Percentiles rank a stretch among this genome's conserved stretches.
These are phyloP conservation scores for Subanguina moxae DNA, from an alignment of 1,140 invertebrate species.

Conservation along the genomic window DNA sequence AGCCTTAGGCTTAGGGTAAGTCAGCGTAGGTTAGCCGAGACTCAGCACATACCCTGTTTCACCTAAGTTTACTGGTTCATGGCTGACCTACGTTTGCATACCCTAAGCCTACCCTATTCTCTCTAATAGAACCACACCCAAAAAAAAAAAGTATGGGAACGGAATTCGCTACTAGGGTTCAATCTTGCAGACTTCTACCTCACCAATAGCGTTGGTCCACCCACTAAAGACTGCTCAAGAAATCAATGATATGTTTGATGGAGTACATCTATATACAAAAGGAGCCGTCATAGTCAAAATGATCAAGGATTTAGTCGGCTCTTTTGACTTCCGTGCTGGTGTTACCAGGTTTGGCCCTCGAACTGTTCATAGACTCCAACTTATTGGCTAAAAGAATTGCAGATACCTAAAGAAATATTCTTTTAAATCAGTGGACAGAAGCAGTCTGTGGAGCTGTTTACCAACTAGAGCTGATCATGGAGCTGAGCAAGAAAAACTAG, in stretches of 20 bases:
- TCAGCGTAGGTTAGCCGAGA: no score
- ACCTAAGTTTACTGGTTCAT: no score
- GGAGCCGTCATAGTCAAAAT: slow-evolving; percentile 48
- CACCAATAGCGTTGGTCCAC: slow-evolving; percentile 22
- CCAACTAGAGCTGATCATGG: slow-evolving; percentile 54
- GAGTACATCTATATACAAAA: slow-evolving; percentile 53
- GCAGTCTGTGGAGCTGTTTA: slow-evolving; percentile 43
- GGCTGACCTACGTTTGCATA: no score
- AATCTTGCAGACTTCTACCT: slow-evolving; percentile 27
- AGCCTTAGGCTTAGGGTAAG: no score
- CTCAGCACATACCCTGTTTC: no score
- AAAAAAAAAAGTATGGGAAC: no score
- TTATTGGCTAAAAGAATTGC: slow-evolving; percentile 11
- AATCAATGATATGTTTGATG: slow-evolving; percentile 49
- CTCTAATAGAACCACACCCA: no score
- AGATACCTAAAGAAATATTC: slow-evolving; percentile 50
- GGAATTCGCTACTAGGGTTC: no score
- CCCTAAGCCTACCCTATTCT: no score
- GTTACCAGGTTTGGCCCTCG: slow-evolving; percentile 35
- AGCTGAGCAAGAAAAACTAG: slow-evolving; percentile 45
- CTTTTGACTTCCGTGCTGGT: slow-evolving; percentile 41
- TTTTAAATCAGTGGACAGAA: slow-evolving; percentile 47
- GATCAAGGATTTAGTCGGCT: slow-evolving; percentile 46
- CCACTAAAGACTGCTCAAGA: slow-evolving; percentile 18
- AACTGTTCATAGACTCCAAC: not conserved